phyloP scores from a whole-genome alignment of 2,888 invertebrate species.

The Epinotia ramella region DNA sequence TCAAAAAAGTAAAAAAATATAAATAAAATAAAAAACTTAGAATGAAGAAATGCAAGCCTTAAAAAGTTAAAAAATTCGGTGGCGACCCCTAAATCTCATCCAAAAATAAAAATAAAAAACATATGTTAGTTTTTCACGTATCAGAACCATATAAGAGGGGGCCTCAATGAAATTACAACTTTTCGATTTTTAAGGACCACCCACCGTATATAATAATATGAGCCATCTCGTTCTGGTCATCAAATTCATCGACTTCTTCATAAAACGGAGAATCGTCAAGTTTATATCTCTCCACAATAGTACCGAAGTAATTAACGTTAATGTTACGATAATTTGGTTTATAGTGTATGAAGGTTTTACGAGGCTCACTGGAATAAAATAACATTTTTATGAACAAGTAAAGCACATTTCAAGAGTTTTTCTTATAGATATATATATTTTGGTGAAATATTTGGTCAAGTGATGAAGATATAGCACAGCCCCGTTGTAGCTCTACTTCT shows the following conservation, averaged over 20 bases:
- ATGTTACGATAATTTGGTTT: slow-evolving; percentile 28
- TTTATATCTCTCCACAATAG: slow-evolving; percentile 37
- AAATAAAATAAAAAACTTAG: too few relatives aligned
- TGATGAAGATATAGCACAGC: neutral
- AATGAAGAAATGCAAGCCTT: too few relatives aligned
- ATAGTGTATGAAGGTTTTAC: slow-evolving; percentile 29
- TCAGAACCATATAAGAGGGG: too few relatives aligned
- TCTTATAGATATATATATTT: neutral
- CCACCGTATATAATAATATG: too few relatives aligned
- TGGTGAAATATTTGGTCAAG: neutral
- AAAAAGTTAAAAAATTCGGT: too few relatives aligned
- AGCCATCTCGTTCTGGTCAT: slow-evolving; percentile 4
- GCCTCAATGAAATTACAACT: too few relatives aligned
- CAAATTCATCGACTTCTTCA: slow-evolving; percentile 17
- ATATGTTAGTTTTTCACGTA: too few relatives aligned
- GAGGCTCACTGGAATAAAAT: slow-evolving; percentile 11
- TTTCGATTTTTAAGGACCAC: too few relatives aligned
- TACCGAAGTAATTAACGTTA: slow-evolving; percentile 36
- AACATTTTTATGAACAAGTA: slow-evolving; percentile 29
- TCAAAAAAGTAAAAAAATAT: too few relatives aligned
- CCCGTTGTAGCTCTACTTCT: too few relatives aligned
- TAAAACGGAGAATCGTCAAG: slow-evolving; percentile 33
- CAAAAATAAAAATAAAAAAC: too few relatives aligned
- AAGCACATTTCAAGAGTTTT: slow-evolving; percentile 6
- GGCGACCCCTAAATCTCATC: too few relatives aligned